Conservation (phyloP, 1,140 invertebrate genomes). For the Oryzaephilus surinamensis region DNA sequence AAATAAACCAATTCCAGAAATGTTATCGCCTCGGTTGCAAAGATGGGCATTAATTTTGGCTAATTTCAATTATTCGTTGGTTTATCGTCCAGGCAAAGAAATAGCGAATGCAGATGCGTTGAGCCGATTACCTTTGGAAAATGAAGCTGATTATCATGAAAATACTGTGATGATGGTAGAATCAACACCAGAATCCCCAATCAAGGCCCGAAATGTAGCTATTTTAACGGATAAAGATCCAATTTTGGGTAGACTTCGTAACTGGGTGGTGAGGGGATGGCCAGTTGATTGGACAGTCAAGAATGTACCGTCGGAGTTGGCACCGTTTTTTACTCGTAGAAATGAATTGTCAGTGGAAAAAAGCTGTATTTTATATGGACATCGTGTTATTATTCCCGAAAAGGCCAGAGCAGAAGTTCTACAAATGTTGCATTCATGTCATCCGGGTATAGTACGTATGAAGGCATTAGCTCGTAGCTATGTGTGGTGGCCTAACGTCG, state of each 20-base stretch:
- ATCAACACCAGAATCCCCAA: background rate
- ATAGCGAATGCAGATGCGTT: slow-evolving; percentile 13
- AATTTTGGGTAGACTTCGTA: slow-evolving; percentile 1
- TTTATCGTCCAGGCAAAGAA: slow-evolving; percentile 12
- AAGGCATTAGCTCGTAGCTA: slow-evolving; percentile 36
- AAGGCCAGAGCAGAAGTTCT: slow-evolving; percentile 21
- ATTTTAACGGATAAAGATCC: background rate
- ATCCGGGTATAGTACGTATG: slow-evolving; percentile 39
- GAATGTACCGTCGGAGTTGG: background rate
- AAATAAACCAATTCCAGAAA: slow-evolving; percentile 5
- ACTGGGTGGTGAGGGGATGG: slow-evolving; percentile 1
- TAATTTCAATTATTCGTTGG: slow-evolving; percentile 18
- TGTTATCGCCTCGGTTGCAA: slow-evolving; percentile 18
- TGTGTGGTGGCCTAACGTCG: slow-evolving; percentile 29
- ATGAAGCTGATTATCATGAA: too few species aligned
- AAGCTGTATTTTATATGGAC: slow-evolving; percentile 1
- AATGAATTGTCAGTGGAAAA: slow-evolving; percentile 1
- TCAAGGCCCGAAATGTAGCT: slow-evolving; percentile 1
- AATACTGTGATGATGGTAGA: background rate
- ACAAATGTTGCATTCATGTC: slow-evolving; percentile 34
- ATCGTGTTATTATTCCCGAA: slow-evolving; percentile 24
- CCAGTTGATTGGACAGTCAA: background rate
- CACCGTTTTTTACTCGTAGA: slow-evolving; percentile 3
- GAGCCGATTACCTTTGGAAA: slow-evolving; percentile 3
- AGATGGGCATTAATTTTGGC: slow-evolving; percentile 18